Evolutionary conservation across 2,888 invertebrate species (phyloP).

Genomic region (Stenotaenia linearis): DNA sequence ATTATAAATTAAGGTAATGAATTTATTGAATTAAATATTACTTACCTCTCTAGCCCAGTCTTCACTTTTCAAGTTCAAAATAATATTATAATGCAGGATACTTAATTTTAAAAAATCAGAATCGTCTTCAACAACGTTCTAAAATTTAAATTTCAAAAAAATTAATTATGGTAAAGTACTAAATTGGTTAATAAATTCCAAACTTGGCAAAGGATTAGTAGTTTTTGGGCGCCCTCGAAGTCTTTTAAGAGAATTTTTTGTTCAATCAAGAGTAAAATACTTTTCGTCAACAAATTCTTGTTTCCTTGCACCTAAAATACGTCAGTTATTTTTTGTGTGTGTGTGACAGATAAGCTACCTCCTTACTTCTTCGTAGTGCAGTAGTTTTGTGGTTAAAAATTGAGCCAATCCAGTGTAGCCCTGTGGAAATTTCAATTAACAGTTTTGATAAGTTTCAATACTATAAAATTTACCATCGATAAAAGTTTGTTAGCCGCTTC

Average conservation of each 20-base stretch:
- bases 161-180: neutral
- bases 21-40: neutral
- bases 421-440: neutral
- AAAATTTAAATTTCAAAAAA: neutral
- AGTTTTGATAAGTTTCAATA: neutral
- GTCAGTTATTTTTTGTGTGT: neutral
- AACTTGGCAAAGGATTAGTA: neutral
- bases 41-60: neutral
- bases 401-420: neutral
- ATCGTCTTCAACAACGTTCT: neutral
- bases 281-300: neutral
- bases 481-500: neutral
- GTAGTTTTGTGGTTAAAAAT: neutral
- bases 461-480: neutral
- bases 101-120: neutral
- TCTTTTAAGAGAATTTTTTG: neutral
- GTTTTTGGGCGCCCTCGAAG: neutral
- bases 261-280: neutral
- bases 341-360: neutral
- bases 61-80: neutral
- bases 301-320: neutral
- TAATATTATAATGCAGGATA: neutral
- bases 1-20: neutral
- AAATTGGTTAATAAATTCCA: neutral
- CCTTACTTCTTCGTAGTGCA: neutral